Evolutionary conservation across 2,888 invertebrate genomes (phyloP).

Genomic region (Malthinus flaveolus): DNA sequence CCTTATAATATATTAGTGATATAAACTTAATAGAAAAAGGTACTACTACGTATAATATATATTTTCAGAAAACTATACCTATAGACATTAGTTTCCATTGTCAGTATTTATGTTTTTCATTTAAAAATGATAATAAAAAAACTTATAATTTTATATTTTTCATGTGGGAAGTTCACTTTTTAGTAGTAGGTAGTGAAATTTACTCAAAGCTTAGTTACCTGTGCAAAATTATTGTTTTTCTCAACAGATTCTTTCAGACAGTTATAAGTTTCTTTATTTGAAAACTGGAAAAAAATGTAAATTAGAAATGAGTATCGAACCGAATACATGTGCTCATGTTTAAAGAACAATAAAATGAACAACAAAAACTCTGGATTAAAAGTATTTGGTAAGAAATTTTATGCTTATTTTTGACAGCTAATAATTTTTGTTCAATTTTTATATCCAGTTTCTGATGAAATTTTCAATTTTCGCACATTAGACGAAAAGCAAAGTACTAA

Average conservation of each 20-base stretch:
- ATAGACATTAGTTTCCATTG: slow-evolving; percentile 3
- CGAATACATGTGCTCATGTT: too few relatives aligned
- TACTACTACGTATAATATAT: slow-evolving; percentile 10
- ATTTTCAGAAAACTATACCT: slow-evolving; percentile 14
- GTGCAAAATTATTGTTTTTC: too few relatives aligned
- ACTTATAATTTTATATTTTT: neutral
- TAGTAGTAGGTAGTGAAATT: too few relatives aligned
- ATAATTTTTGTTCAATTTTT: neutral
- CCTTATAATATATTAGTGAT: slow-evolving; percentile 1
- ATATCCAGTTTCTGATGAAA: slow-evolving; percentile 8
- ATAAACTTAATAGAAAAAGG: slow-evolving; percentile 6
- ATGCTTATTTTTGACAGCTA: neutral
- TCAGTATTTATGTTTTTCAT: slow-evolving; percentile 3
- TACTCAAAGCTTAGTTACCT: too few relatives aligned
- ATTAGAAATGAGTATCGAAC: too few relatives aligned
- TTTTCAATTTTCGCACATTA: slow-evolving; percentile 10
- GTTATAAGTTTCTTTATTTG: too few relatives aligned
- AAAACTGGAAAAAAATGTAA: too few relatives aligned
- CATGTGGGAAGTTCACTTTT: too few relatives aligned
- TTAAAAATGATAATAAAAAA: slow-evolving; percentile 3
- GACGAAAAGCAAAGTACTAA: neutral
- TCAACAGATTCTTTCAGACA: too few relatives aligned
- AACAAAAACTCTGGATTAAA: too few relatives aligned
- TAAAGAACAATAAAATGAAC: too few relatives aligned
- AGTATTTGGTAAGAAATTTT: too few relatives aligned